Evolutionary conservation across 2,797 vertebrate genomes (phyloP), one percentile per base, ranked within the genome.

Genomic region (Macrochelys suwanniensis): DNA sequence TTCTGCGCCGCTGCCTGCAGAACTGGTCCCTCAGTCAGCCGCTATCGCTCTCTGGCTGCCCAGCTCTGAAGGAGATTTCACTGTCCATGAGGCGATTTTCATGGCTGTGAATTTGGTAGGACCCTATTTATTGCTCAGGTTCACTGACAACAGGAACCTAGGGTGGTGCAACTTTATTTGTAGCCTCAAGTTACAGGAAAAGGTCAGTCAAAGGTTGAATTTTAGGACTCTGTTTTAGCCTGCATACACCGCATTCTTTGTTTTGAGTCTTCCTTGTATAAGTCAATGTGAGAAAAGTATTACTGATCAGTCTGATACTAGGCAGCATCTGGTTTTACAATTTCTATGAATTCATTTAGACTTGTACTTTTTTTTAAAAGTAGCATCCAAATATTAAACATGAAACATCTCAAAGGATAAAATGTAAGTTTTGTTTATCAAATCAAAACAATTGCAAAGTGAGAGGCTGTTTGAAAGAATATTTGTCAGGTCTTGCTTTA

Each of bases 31-130:
- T 54, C 53, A 54, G 53, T 54, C 21, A 54, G 21, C 19, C 8
- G 3, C 21, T 21, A 54, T 23, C 21, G 8, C 53, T 54, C 21
- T 54, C 53, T 3, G 2, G 7, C 53, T 8, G 8, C 8, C 53
- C 53, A 54, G 53, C 8, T 23, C 53, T 54, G 53, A 54, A 54
- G 53, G 4, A 54, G 19, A 54, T 54, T 21, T 54, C 53, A 54
- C 3, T 7, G 21, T 54, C 53, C 4, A 2, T 54, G 7, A 54
- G 1, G 0, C 3, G 53, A 23, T 54, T 54, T 54, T 54, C 53
- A 23, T 54, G 53, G 53, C 53, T 6, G 7, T 54, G 53, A 54
- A 54, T 54, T 54, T 54, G 8, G 53, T 54, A 54, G 21, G 53
- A 8, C 21, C 53, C 21, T 54, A 57, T 57, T 65, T 65, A n/a